phyloP scores from a whole-genome alignment of 2,113 vertebrate genomes.

The Callaeas wilsoni region DNA sequence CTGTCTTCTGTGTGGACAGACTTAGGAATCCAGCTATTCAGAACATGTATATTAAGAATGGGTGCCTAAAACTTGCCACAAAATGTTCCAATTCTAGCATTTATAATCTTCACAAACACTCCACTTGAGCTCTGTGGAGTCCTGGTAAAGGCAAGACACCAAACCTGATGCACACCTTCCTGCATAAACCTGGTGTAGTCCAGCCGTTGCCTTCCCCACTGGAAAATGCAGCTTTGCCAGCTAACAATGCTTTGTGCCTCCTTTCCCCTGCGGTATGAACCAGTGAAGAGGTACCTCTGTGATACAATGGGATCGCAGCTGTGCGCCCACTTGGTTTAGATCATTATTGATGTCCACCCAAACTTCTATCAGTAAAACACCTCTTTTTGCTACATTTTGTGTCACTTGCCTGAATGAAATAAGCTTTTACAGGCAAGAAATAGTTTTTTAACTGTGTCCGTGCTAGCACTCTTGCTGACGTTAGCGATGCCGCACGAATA shows the following conservation, averaged over 20 bases:
- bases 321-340: not conserved
- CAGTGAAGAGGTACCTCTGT: not conserved
- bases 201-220: not conserved
- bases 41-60: not conserved
- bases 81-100: not conserved
- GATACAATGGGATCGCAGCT: not conserved
- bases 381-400: not conserved
- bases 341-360: not conserved
- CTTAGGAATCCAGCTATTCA: not conserved
- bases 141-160: not conserved
- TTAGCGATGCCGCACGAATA: not conserved
- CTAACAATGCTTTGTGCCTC: not conserved
- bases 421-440: not conserved
- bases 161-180: not conserved
- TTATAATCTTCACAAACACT: not conserved
- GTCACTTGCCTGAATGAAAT: not conserved
- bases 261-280: accelerated
- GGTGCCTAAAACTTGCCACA: not conserved
- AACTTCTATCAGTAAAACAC: not conserved
- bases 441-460: not conserved
- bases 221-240: not conserved
- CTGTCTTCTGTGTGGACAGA: not conserved
- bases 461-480: not conserved
- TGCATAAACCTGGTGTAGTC: not conserved
- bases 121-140: not conserved